A percentile compares a stretch with the other conserved stretches of the same genome.
Conservation (phyloP, 2,113 vertebrate species). For the Pungitius pungitius region DNA sequence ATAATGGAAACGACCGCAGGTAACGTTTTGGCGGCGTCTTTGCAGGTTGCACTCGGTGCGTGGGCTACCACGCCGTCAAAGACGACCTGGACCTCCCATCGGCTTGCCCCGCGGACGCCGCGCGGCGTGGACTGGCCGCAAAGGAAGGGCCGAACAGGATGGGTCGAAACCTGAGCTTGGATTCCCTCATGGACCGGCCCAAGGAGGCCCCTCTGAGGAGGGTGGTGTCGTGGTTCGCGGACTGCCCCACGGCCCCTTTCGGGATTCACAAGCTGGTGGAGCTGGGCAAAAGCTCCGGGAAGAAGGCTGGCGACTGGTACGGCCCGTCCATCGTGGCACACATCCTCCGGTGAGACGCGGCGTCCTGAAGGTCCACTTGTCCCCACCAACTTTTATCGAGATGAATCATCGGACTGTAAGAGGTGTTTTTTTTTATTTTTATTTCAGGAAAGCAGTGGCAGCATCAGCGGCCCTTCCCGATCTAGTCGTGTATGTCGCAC, state of each 20-base stretch:
- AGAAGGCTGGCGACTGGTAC: constrained; percentile 92
- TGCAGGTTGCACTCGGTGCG: constrained; percentile 81
- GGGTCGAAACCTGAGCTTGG: constrained; percentile 62
- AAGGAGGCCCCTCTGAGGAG: constrained; percentile 78
- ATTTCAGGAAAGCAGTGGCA: constrained; percentile 86
- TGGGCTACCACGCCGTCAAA: constrained; percentile 59
- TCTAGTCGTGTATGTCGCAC: constrained; percentile 87
- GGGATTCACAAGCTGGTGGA: constrained; percentile 87
- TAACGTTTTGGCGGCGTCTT: background rate
- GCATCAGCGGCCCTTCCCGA: constrained; percentile 70
- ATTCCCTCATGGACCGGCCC: constrained; percentile 58
- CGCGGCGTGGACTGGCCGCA: background rate
- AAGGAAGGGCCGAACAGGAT: background rate
- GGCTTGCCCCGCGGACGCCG: constrained; percentile 18
- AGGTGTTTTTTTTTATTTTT: background rate
- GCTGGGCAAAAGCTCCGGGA: constrained; percentile 84
- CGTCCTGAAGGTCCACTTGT: rapidly evolving
- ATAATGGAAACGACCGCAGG: background rate
- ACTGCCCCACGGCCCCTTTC: constrained; percentile 82
- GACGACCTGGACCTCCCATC: constrained; percentile 77
- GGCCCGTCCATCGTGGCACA: constrained; percentile 88
- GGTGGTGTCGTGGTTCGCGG: constrained; percentile 86
- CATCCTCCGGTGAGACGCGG: constrained; percentile 85
- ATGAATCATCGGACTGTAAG: background rate
- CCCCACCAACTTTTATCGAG: background rate